phyloP scores from a whole-genome alignment of 92 coral and sea anemone species.

The Pocillopora grandis region DNA sequence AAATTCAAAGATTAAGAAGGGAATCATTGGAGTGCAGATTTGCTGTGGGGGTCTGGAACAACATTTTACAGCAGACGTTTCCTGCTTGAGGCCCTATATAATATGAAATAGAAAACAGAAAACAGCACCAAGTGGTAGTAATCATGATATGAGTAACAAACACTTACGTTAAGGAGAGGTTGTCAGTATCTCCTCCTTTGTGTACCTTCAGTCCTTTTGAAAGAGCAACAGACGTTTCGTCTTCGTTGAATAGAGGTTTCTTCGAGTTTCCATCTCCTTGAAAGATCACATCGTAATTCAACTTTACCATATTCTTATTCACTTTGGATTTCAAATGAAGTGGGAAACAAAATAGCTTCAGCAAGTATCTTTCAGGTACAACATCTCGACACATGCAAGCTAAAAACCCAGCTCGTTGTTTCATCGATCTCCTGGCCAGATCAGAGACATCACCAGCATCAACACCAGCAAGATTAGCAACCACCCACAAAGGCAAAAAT shows the following conservation, averaged over 20 bases:
- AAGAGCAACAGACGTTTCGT: neutral
- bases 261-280: constrained; percentile 4
- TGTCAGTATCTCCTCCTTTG: neutral
- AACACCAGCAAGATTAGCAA: neutral
- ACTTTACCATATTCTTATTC: neutral
- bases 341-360: constrained; percentile 4
- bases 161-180: neutral
- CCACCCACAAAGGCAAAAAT: neutral
- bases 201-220: neutral
- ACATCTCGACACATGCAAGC: neutral
- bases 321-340: neutral
- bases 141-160: neutral
- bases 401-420: neutral
- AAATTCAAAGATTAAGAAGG: too few relatives aligned
- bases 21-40: too few relatives aligned
- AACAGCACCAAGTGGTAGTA: too few relatives aligned
- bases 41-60: too few relatives aligned
- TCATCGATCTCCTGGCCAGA: constrained; percentile 1
- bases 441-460: neutral
- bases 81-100: too few relatives aligned
- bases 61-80: too few relatives aligned
- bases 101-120: too few relatives aligned
- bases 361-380: neutral
- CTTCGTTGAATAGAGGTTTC: neutral
- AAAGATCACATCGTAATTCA: neutral